Evolutionary conservation across 2,888 invertebrate genomes (phyloP), one percentile per base, ranked within the genome.

Genomic region (Pyralis farinalis): DNA sequence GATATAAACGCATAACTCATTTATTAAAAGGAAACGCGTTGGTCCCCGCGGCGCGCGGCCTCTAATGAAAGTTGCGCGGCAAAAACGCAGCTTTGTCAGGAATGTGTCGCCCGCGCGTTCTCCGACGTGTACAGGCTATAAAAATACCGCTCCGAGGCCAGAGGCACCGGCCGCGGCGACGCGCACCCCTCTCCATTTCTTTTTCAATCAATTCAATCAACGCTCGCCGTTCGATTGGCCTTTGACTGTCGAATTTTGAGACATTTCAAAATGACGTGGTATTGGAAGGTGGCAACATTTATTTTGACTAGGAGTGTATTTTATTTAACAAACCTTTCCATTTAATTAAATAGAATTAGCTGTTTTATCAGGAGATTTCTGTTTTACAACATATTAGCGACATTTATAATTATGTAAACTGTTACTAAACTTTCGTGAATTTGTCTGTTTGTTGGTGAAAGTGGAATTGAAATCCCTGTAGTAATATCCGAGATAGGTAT

Each of bases 41-140:
- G 66, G 77, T 75, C 75, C 70, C 64, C 67, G 72, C 71, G 72
- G 79, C 72, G 71, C 68, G 71, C 76, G 74, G 71, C 76, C 75
- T 81, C 84, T 82, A 86, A 85, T 85, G 84, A 80, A 84, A 83
- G 81, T 81, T 81, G 81, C 73, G 71, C 70, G 71, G 77, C 84
- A 87, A 87, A 87, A 87, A 87, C 83, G 75, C 74, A 71, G 78
- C 71, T 71, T 68, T 78, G 83, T 58, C 68, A 71, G 69, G 87
- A 85, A 87, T 87, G 87, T 86, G 86, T 87, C 83, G 84, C 81
- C 78, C 66, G 73, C 78, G 86, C 83, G 83, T 77, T 77, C 73
- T 75, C 76, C 65, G 72, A 78, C 82, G 79, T 75, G 82, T 76
- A 86, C 83, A 77, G 80, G 74, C 84, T 77, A 85, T 86, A 87